Percentiles rank a stretch among this genome's conserved stretches.
Conservation (phyloP, 2,797 vertebrate species). For the Peromyscus attwateri region DNA sequence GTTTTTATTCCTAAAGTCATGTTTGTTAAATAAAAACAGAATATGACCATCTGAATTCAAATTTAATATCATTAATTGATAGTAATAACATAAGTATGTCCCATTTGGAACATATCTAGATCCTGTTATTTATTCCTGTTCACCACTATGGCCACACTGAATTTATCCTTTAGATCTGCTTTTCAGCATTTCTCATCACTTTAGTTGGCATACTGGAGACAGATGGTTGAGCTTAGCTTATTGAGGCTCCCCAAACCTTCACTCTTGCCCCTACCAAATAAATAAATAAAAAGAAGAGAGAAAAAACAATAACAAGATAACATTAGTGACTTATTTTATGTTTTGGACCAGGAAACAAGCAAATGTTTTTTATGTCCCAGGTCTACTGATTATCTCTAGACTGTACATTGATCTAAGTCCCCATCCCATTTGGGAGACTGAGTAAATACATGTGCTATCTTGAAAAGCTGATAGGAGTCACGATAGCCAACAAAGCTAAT, state of each 20-base stretch:
- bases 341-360: not conserved
- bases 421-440: slow-evolving; percentile 14
- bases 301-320: not conserved
- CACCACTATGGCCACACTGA: not conserved
- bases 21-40: not conserved
- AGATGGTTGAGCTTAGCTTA: too few relatives aligned
- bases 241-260: not conserved
- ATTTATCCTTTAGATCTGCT: not conserved
- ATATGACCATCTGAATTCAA: not conserved
- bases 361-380: not conserved
- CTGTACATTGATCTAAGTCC: not conserved
- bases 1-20: not conserved
- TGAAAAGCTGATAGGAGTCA: not conserved
- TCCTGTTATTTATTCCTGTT: not conserved
- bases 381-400: not conserved
- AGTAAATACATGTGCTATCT: not conserved
- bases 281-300: not conserved
- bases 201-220: too few relatives aligned
- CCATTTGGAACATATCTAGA: not conserved
- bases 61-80: not conserved
- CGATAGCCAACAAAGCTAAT: not conserved
- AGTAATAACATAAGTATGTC: not conserved
- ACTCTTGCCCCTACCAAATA: not conserved
- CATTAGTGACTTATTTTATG: not conserved
- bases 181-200: not conserved